phyloP scores from a whole-genome alignment of 1,140 invertebrate species.

The Centruroides vittatus region DNA sequence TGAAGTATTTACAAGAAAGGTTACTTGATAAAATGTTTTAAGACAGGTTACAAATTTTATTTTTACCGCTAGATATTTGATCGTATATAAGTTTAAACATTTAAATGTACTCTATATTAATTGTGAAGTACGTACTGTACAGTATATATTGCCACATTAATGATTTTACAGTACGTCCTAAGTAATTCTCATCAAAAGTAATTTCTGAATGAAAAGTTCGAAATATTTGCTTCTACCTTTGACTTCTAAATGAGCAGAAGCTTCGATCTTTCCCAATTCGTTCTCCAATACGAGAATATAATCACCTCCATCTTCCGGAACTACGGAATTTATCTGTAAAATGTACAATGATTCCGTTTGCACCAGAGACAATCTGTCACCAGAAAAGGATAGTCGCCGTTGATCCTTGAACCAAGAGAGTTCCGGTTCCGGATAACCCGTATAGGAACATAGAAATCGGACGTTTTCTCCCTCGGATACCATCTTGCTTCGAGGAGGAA shows the following conservation, averaged over 20 bases:
- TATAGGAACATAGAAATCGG: slow-evolving; percentile 60
- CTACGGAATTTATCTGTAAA: not conserved
- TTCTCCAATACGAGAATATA: slow-evolving; percentile 11
- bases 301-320: not conserved
- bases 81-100: too few species aligned
- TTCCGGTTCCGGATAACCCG: slow-evolving; percentile 53
- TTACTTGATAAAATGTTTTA: too few species aligned
- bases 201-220: too few species aligned
- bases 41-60: too few species aligned
- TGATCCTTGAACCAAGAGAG: not conserved
- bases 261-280: slow-evolving; percentile 67
- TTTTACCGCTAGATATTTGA: too few species aligned
- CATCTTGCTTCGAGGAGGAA: slow-evolving; percentile 67
- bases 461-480: slow-evolving; percentile 67
- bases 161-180: too few species aligned
- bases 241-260: slow-evolving; percentile 17
- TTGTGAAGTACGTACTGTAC: too few species aligned
- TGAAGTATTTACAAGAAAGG: too few species aligned
- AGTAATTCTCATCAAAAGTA: too few species aligned
- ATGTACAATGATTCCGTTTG: not conserved
- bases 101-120: too few species aligned
- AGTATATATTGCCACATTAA: too few species aligned
- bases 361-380: not conserved
- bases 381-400: not conserved
- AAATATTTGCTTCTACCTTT: not conserved